Evolutionary conservation across 2,113 vertebrate genomes (phyloP), one percentile per base, ranked within the genome.

Genomic region (Lampris megalopsis): DNA sequence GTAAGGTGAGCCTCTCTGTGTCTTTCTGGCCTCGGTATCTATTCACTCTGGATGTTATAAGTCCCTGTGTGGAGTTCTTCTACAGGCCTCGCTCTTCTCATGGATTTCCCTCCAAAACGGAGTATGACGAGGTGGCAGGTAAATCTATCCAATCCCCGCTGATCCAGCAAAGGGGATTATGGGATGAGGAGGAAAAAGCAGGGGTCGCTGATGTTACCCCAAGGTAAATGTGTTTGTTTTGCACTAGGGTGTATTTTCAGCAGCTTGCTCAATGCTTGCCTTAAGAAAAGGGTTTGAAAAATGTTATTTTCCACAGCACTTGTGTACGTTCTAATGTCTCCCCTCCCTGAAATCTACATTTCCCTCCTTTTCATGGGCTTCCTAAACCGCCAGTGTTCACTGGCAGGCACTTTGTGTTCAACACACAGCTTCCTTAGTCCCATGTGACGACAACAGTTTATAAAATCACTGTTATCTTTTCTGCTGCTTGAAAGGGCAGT

Each of bases 341-440:
- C 24, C 24, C 24, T 24, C 24, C 24, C 24, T 24, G 24, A 24
- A 24, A 24, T 24, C 24, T 24, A 5, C 4, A 45, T 4, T 45
- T 45, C 43, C 49, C 49, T 11, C 8, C 49, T 52, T 52, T 52
- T 11, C 8, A 6, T 11, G 49, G 8, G 11, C 3, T n/a, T 54
- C 52, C 49, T 52, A 54, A 54, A 54, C 52, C 8, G 11, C 49
- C 24, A 2, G 13, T n/a, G 9, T 1, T 54, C 13, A n/a, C n/a
- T n/a, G 5, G 50, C 67, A 84, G 81, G 87, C 69, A 84, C 79
- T 83, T 79, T 65, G 68, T 81, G 73, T 88, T 82, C 80, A 81
- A 78, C 76, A 77, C 67, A 58, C 47, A n/a, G 6, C 3, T 4
- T 11, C 13, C 11, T 8, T 6, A 38, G 1, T 4, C 8, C 10